Conservation (phyloP, 2,113 vertebrate species). For the Pelecanus crispus region DNA sequence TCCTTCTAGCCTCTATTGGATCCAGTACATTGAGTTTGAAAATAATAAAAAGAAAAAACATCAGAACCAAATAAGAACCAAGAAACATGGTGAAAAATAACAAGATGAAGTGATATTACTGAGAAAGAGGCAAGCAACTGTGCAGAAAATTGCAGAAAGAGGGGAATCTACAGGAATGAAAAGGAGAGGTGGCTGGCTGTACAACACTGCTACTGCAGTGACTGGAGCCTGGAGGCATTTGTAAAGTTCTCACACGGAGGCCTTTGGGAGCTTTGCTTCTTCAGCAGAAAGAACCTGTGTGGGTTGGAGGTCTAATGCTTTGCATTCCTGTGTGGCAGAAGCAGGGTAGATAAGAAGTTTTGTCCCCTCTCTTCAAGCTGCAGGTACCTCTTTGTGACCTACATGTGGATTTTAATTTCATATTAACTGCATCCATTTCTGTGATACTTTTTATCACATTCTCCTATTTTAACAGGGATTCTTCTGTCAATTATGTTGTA, state of each 20-base stretch:
- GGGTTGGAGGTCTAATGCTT: neutral
- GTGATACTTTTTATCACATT: neutral
- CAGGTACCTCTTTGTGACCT: neutral
- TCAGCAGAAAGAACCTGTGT: neutral
- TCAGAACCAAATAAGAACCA: neutral
- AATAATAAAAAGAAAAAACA: neutral
- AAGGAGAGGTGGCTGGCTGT: neutral
- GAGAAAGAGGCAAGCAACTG: neutral
- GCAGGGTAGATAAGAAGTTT: neutral
- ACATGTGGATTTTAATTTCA: neutral
- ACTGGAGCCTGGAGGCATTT: neutral
- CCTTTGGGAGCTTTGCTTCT: neutral
- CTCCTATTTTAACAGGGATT: neutral
- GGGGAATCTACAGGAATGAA: neutral
- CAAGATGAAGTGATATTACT: neutral
- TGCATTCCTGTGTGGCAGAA: neutral
- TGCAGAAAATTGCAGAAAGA: neutral
- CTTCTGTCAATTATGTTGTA: neutral
- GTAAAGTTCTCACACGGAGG: neutral
- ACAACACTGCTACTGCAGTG: neutral
- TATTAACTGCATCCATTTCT: neutral
- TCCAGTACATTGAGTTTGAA: neutral
- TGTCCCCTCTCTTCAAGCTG: neutral
- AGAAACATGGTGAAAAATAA: neutral
- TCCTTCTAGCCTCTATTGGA: neutral